Base-by-base conservation (phyloP, 2,888 invertebrate genomes). In the Pseudanteris insignis region DNA sequence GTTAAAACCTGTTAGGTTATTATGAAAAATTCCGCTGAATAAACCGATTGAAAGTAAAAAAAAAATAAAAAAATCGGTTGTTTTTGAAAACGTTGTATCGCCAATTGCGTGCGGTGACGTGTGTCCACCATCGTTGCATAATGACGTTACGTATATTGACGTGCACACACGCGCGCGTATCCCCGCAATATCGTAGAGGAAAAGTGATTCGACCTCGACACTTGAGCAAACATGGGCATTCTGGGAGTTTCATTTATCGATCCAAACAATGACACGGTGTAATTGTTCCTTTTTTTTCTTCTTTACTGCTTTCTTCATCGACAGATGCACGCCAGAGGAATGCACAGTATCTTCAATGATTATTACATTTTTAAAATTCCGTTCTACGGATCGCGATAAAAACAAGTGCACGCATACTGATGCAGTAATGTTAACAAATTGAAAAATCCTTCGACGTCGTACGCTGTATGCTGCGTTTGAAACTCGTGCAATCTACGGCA, bases 181-280 rank as follows among this genome's bases (percentile, higher is more conserved):
- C 58, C 63, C 51, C 58, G 29, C 53, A 40, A 53, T 48, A 58
- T 58, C 38, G 44, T 37, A 37, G 38, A 43, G 48, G 53, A 63
- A 63, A 63, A 57, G 51, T 51, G 62, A 58, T 60, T 60, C 54
- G 60, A 55, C 62, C 57, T 51, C 51, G 57, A 57, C 62, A 57
- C 62, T 62, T 62, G 57, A 53, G 41, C 53, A 62, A 62, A 62
- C 57, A 62, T 62, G 57, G 62, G 36, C 57, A 57, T 62, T 62
- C 62, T 57, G 51, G 29, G 57, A 57, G 55, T 57, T 61, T 55
- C 50, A 50, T 55, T 50, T 61, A 54, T 61, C 51, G 60, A 54
- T 54, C 54, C 54, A 38, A 48, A 44, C 41, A 50, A 57, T 55
- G 54, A 50, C 50, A 62, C 46, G 40, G 26, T 55, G 37, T 50